phyloP scores from a whole-genome alignment of 2,888 invertebrate species.

The Alloplasta piceator region DNA sequence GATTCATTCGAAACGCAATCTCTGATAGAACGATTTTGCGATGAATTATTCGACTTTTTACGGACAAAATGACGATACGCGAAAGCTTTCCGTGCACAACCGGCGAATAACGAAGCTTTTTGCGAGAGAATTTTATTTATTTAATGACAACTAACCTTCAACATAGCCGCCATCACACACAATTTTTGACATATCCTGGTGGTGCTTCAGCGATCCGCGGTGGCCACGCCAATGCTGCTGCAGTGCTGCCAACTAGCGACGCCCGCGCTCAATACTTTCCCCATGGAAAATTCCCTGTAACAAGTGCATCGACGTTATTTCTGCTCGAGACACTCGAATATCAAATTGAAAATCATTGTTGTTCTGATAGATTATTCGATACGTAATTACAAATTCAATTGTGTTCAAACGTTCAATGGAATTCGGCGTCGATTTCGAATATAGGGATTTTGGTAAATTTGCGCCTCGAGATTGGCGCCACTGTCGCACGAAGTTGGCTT shows the following conservation, averaged over 20 bases:
- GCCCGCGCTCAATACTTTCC: too few species aligned
- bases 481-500: constrained; percentile 4
- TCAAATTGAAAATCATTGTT: too few species aligned
- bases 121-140: constrained; percentile 65
- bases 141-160: constrained; percentile 80
- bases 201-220: constrained; percentile 35
- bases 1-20: background rate
- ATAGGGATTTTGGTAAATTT: background rate
- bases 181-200: constrained; percentile 79
- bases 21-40: background rate
- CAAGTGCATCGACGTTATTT: background rate
- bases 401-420: too few species aligned
- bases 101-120: constrained; percentile 18
- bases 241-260: background rate
- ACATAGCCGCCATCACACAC: constrained; percentile 81
- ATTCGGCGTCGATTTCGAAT: too few species aligned
- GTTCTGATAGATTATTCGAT: too few species aligned
- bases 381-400: too few species aligned
- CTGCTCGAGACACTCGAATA: too few species aligned
- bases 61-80: too few species aligned
- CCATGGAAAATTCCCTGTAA: background rate
- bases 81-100: constrained; percentile 7
- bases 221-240: constrained; percentile 47
- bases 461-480: background rate
- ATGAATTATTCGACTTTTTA: background rate